A percentile compares a stretch with the other conserved stretches of the same genome.
phyloP scores from a whole-genome alignment of 2,888 invertebrate genomes.

The Tanaodytes sp. region DNA sequence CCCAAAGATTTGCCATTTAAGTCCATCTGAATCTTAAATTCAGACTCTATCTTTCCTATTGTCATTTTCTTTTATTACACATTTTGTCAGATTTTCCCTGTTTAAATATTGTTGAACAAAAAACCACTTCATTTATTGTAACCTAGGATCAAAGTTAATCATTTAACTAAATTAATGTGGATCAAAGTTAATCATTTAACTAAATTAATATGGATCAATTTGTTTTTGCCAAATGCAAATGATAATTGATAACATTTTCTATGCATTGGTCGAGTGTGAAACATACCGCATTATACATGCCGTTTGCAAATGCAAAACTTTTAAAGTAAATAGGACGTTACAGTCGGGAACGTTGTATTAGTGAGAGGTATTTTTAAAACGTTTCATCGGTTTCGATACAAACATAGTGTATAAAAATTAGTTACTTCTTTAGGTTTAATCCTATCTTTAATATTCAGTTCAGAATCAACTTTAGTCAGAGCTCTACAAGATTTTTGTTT shows the following conservation, averaged over 20 bases:
- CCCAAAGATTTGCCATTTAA: no score
- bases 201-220: conserved; percentile 6
- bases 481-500: no score
- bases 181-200: no score
- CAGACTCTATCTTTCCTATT: no score
- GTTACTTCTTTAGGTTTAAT: background rate
- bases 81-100: no score
- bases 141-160: no score
- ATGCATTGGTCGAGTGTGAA: conserved; percentile 34
- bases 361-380: conserved; percentile 3
- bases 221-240: conserved; percentile 9
- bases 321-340: conserved; percentile 20
- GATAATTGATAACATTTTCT: conserved; percentile 27
- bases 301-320: conserved; percentile 7
- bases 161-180: no score
- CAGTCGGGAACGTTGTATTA: background rate
- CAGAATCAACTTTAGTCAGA: background rate
- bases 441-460: background rate
- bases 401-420: conserved; percentile 12
- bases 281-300: conserved; percentile 12
- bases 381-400: background rate
- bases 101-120: no score
- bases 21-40: no score
- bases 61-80: no score
- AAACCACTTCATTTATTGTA: no score